Conservation (phyloP, 2,888 invertebrate genomes). For the Ctena decussata region DNA sequence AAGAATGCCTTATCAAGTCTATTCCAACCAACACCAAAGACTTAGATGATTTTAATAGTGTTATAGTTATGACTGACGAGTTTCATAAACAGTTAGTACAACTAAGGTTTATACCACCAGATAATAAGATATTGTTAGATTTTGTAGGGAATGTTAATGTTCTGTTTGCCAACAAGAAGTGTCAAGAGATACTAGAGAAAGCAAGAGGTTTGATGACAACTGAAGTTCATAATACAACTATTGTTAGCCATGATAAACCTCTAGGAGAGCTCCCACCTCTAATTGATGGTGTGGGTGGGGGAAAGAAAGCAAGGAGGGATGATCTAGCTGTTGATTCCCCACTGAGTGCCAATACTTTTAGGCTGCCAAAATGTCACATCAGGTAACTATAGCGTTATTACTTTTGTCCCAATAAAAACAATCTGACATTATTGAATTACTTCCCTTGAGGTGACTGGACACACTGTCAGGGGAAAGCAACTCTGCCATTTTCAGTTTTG, state of each 20-base stretch:
- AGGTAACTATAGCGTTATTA: conserved; percentile 86
- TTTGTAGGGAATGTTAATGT: conserved; percentile 92
- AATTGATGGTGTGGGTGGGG: conserved; percentile 74
- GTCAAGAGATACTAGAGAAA: conserved; percentile 90
- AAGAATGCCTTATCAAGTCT: conserved; percentile 92
- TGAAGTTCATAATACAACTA: conserved; percentile 92
- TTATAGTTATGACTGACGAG: conserved; percentile 90
- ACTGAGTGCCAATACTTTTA: conserved; percentile 85
- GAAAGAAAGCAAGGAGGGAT: conserved; percentile 71
- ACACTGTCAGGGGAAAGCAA: too few species aligned
- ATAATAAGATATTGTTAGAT: conserved; percentile 89
- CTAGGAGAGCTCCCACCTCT: conserved; percentile 72
- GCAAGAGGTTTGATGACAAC: conserved; percentile 93
- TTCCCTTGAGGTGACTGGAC: too few species aligned
- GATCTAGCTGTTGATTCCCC: conserved; percentile 73
- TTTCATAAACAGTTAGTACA: conserved; percentile 90
- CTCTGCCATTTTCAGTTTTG: too few species aligned
- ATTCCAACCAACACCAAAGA: conserved; percentile 93
- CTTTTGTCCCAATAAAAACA: too few species aligned
- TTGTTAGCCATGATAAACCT: conserved; percentile 74
- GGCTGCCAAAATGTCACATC: conserved; percentile 88
- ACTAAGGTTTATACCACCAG: conserved; percentile 84
- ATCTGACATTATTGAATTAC: too few species aligned
- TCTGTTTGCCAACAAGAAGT: conserved; percentile 92
- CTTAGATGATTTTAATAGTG: conserved; percentile 90